Percentiles rank a stretch among this genome's conserved stretches.
phyloP scores from a whole-genome alignment of 2,113 vertebrate species.

The Illadopsis cleaveri region DNA sequence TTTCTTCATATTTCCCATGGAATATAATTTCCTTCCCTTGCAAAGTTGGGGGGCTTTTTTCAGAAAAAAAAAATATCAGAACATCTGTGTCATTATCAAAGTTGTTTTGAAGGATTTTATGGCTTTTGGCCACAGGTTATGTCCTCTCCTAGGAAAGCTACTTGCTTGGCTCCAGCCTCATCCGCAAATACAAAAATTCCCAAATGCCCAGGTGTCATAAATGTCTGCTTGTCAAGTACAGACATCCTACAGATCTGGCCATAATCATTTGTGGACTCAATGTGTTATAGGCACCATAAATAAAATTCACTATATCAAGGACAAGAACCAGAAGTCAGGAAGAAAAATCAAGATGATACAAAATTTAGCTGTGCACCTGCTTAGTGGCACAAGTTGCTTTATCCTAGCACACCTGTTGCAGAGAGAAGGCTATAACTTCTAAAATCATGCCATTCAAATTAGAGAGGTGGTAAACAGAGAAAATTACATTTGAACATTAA shows the following conservation, averaged over 20 bases:
- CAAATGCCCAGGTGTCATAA: neutral
- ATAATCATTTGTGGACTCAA: neutral
- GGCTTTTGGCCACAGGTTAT: neutral
- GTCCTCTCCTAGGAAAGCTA: neutral
- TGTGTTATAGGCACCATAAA: neutral
- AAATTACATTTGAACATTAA: neutral
- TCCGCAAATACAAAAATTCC: neutral
- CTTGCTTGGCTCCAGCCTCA: neutral
- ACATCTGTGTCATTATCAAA: neutral
- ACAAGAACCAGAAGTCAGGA: neutral
- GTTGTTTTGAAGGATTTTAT: neutral
- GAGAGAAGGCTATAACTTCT: neutral
- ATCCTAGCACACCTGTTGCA: neutral
- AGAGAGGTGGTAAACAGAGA: neutral
- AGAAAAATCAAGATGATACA: neutral
- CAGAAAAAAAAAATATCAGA: neutral
- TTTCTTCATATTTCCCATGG: neutral
- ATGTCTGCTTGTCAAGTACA: neutral
- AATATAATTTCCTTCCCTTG: neutral
- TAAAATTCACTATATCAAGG: neutral
- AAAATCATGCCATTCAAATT: neutral
- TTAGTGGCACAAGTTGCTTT: neutral
- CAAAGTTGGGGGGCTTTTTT: neutral
- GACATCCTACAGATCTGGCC: neutral
- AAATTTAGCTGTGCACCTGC: neutral